Evolutionary conservation across 2,113 vertebrate genomes (phyloP).

Genomic region (Psittacus erithacus): DNA sequence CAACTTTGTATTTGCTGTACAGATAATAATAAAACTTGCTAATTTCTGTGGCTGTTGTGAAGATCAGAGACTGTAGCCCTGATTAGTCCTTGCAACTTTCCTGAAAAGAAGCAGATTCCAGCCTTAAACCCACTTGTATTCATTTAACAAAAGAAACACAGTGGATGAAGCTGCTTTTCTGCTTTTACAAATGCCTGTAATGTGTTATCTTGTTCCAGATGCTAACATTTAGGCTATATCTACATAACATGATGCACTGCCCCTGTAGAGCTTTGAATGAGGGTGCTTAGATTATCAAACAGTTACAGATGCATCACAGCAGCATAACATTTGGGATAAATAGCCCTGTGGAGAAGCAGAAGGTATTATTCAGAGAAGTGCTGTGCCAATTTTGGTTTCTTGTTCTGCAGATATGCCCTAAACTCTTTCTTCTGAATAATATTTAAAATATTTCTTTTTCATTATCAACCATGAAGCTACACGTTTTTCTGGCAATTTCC

Average conservation of each 20-base stretch:
- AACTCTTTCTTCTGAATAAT: background rate
- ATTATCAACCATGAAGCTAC: background rate
- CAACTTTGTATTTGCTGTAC: background rate
- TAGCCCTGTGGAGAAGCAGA: background rate
- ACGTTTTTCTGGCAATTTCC: background rate
- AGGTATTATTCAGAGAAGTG: background rate
- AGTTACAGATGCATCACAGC: background rate
- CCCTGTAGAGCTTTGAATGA: background rate
- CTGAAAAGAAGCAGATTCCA: background rate
- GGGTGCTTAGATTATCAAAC: background rate
- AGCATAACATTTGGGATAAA: background rate
- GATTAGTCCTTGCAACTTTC: background rate
- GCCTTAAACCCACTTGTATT: background rate
- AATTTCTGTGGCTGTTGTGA: background rate
- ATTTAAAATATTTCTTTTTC: background rate
- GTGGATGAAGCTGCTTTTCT: background rate
- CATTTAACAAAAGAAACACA: background rate
- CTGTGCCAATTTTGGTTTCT: background rate
- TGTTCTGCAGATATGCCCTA: background rate
- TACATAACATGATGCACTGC: background rate
- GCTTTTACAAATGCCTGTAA: background rate
- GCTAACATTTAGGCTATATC: background rate
- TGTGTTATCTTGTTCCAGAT: background rate
- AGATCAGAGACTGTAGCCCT: background rate
- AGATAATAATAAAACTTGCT: background rate